Conservation (phyloP, 1,140 invertebrate species). For the Drosophila dunni region DNA sequence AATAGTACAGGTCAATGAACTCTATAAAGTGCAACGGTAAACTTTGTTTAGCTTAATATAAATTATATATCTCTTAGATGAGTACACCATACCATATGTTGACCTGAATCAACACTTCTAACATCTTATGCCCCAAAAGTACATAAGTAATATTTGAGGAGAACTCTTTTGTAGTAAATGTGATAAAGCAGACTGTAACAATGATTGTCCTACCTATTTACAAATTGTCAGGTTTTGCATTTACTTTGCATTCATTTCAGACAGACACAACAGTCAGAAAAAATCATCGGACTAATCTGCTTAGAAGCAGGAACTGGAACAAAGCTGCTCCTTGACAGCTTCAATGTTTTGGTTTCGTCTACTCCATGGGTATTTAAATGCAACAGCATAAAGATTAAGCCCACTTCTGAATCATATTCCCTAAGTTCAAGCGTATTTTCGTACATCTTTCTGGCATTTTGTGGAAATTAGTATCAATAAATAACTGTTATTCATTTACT, state of each 20-base stretch:
- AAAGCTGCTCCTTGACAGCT: conserved; percentile 11
- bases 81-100: no score
- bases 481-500: no score
- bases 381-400: conserved; percentile 54
- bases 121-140: no score
- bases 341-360: conserved; percentile 2
- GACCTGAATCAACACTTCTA: no score
- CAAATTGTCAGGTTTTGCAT: conserved; percentile 19
- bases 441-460: no score
- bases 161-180: conserved; percentile 1
- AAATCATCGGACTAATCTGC: conserved; percentile 53
- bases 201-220: conserved; percentile 3
- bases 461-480: no score
- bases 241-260: conserved; percentile 46
- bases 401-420: conserved; percentile 28
- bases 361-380: conserved; percentile 51
- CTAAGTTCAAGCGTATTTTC: no score
- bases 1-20: conserved; percentile 25
- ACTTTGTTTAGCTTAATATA: not conserved
- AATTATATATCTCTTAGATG: not conserved
- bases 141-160: no score
- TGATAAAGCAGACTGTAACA: no score
- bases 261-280: conserved; percentile 16
- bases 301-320: conserved; percentile 42
- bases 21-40: not conserved